Base-by-base conservation (phyloP, 2,888 invertebrate species). In the Patella caerulea region DNA sequence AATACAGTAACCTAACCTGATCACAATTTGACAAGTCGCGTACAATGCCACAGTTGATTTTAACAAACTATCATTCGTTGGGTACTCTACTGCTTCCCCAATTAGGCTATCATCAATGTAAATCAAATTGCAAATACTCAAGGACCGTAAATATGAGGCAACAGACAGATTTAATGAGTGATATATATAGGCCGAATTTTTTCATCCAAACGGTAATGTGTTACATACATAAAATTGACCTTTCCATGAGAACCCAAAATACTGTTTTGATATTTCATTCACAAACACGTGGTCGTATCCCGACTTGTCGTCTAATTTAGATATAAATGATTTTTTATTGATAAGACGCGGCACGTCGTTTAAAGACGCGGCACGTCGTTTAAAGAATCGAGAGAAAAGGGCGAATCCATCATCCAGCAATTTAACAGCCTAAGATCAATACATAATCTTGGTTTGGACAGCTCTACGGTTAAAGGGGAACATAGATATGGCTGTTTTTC, bases 81-180 rank as follows among this genome's bases (percentile, higher is more conserved):
- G n/a, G 19, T 17, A 65, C 19, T 19, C 19, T 19, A n/a, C 19
- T 19, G 19, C 19, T 65, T 65, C 65, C n/a, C 65, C 65, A 19
- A 65, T 65, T 19, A 65, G 19, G 19, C 65, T 12, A 65, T 65
- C 65, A 19, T 65, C 65, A 65, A 65, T 65, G n/a, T 65, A 65
- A 45, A 45, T 45, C 7, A 45, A 45, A 45, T 45, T 45, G 7
- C 34, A 45, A 45, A 45, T 45, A 45, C 7, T 45, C 34, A 45
- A 45, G 34, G 34, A 45, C 34, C 34, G 34, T 45, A 45, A 45
- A 45, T 45, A 45, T 19, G 65, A 65, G n/a, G 65, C 65, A 19
- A 65, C 17, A 65, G 17, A 19, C 65, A 65, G 19, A 65, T 65
- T 56, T 4, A 56, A n/a, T 15, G 56, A 17, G 1, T 56, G 56